Evolutionary conservation across 2,888 invertebrate genomes (phyloP).

Genomic region (Scaptomyza cyrtandrae): DNA sequence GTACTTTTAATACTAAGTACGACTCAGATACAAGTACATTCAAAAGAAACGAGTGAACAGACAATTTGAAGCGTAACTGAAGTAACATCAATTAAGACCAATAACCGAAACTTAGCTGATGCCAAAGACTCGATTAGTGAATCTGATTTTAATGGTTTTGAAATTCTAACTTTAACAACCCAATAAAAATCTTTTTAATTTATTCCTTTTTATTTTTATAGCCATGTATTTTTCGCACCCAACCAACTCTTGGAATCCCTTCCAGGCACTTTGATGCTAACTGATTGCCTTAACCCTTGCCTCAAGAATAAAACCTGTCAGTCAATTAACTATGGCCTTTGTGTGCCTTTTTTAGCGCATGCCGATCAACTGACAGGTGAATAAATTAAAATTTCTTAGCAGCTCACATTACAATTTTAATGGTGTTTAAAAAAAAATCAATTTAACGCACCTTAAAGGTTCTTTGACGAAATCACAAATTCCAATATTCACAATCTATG

Average conservation of each 20-base stretch:
- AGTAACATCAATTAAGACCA: too few relatives aligned
- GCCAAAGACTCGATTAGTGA: background rate
- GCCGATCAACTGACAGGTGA: constrained; percentile 24
- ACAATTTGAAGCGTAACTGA: background rate
- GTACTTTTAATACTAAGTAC: background rate
- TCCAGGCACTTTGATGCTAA: background rate
- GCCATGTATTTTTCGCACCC: background rate
- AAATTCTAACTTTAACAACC: too few relatives aligned
- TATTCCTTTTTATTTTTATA: background rate
- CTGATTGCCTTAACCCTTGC: background rate
- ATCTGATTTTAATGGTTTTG: background rate
- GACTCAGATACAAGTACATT: too few relatives aligned
- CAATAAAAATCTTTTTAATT: background rate
- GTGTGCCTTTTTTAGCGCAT: constrained; percentile 25
- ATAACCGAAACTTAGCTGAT: too few relatives aligned
- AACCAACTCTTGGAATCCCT: background rate
- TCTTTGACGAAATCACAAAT: constrained; percentile 2
- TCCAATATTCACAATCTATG: background rate
- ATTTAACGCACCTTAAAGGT: background rate
- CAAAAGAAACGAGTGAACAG: background rate
- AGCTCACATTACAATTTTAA: background rate
- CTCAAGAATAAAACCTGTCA: background rate
- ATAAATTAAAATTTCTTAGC: background rate
- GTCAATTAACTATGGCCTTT: background rate
- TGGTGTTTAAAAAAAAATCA: background rate